Evolutionary conservation across 2,888 invertebrate genomes (phyloP), one percentile per base, ranked within the genome.

Genomic region (Plagodis pulveraria): DNA sequence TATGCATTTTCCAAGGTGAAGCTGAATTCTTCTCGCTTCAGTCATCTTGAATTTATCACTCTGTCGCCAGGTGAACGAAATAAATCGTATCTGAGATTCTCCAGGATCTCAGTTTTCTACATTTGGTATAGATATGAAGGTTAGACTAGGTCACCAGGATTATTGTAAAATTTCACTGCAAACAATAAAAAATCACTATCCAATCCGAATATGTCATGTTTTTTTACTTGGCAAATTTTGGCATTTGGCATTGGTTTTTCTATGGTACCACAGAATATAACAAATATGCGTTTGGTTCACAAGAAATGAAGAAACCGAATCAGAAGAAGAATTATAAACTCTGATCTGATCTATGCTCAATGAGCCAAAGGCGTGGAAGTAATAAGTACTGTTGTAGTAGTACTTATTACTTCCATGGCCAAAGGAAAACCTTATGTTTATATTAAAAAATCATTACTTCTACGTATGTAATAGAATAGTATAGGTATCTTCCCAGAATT

Each of bases 1-100:
- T 53, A 95, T 84, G 71, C 90, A 92, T 77, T 92, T 91, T 56
- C 93, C 94, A 78, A 94, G 86, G 83, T 94, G 89, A 73, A 94
- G 85, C 73, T 90, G 87, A 72, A 86, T 83, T 77, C 86, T 83
- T 80, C 91, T 87, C 64, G 87, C 83, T 77, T 92, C 91, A 69
- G 91, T 91, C 92, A 92, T 93, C 69, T 80, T 91, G 78, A 77
- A 76, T 83, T 80, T 76, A 62, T 65, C 57, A 66, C 56, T 59
- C 65, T 55, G 56, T 69, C 56, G 61, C 63, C 67, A 59, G 63
- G 63, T 66, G 66, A 62, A 63, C 52, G 68, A 73, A 68, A 66
- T 64, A 70, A 68, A 71, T 58, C 68, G 72, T 63, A 74, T 72
- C 73, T 76, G 74, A 68, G 70, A 70, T 69, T 76, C 71, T 67